A percentile compares a stretch with the other conserved stretches of the same genome.
Evolutionary conservation across 1,140 invertebrate species (phyloP).

Genomic region (Notospermus geniculatus): DNA sequence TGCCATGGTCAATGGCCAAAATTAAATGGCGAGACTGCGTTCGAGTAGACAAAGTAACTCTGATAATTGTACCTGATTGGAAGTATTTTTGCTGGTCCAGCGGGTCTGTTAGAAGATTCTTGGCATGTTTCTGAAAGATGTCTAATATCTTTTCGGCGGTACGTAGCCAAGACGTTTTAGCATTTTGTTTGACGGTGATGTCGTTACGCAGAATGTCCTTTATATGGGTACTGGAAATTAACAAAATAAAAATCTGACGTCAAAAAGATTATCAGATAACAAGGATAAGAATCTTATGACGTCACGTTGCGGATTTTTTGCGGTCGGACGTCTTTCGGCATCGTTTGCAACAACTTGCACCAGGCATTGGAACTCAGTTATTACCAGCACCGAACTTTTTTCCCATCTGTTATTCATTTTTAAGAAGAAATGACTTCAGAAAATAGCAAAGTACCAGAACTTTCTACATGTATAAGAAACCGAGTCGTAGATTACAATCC

Average conservation of each 20-base stretch:
- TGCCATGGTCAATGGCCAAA: too few species aligned
- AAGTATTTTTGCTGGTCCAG: slow-evolving; percentile 75
- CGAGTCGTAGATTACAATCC: too few species aligned
- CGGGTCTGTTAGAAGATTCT: slow-evolving; percentile 60
- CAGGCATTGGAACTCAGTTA: too few species aligned
- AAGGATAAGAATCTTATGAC: not conserved
- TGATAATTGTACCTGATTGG: slow-evolving; percentile 66
- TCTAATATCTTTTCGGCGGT: slow-evolving; percentile 63
- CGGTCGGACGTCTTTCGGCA: too few species aligned
- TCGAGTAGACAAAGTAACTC: not conserved
- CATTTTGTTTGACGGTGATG: slow-evolving; percentile 28
- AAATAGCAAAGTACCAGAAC: too few species aligned
- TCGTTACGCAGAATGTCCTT: slow-evolving; percentile 43
- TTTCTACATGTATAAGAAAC: too few species aligned
- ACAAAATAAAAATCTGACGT: not conserved
- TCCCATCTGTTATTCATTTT: too few species aligned
- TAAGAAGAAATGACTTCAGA: too few species aligned
- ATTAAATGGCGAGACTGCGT: too few species aligned
- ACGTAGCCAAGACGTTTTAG: slow-evolving; percentile 30
- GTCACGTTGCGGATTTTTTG: too few species aligned
- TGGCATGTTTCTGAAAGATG: slow-evolving; percentile 64
- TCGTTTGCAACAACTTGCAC: too few species aligned
- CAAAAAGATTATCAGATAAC: not conserved
- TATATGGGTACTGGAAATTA: slow-evolving; percentile 55
- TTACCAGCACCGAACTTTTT: too few species aligned